Evolutionary conservation across 1,140 invertebrate genomes (phyloP).

Genomic region (Calephelis nemesis): DNA sequence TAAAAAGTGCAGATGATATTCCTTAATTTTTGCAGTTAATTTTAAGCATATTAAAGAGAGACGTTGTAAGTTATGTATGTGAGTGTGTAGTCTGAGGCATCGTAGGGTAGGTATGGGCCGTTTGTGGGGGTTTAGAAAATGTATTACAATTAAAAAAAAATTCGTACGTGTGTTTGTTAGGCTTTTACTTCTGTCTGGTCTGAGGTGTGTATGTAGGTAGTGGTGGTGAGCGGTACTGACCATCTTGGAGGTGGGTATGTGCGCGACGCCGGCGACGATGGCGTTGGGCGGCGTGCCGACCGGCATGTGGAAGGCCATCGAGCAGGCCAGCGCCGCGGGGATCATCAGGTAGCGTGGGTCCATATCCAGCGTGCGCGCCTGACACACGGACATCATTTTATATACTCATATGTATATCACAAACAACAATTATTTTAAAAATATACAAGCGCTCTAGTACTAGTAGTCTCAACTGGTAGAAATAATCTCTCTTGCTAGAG

Average conservation of each 20-base stretch:
- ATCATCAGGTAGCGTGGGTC: constrained; percentile 94
- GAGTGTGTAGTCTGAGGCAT: too few relatives aligned
- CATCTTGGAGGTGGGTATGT: constrained; percentile 89
- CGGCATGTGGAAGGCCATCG: constrained; percentile 87
- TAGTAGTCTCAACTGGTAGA: too few relatives aligned
- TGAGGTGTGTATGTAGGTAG: background rate
- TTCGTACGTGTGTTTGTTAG: too few relatives aligned
- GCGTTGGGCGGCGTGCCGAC: constrained; percentile 95
- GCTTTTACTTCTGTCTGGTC: background rate
- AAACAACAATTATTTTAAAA: too few relatives aligned
- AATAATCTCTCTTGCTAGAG: too few relatives aligned
- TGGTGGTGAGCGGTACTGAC: constrained; percentile 54
- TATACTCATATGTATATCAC: background rate
- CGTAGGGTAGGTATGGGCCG: too few relatives aligned
- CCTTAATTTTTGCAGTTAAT: too few relatives aligned
- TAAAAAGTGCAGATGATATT: too few relatives aligned
- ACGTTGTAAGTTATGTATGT: too few relatives aligned
- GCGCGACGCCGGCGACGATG: constrained; percentile 90
- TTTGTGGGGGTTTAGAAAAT: too few relatives aligned
- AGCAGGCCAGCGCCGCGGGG: constrained; percentile 89
- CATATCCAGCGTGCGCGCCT: constrained; percentile 82
- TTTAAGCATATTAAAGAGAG: too few relatives aligned
- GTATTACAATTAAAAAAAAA: background rate
- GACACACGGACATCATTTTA: constrained; percentile 10
- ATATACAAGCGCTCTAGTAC: too few relatives aligned